phyloP scores from a whole-genome alignment of 2,888 invertebrate species.

The Bombylius major region DNA sequence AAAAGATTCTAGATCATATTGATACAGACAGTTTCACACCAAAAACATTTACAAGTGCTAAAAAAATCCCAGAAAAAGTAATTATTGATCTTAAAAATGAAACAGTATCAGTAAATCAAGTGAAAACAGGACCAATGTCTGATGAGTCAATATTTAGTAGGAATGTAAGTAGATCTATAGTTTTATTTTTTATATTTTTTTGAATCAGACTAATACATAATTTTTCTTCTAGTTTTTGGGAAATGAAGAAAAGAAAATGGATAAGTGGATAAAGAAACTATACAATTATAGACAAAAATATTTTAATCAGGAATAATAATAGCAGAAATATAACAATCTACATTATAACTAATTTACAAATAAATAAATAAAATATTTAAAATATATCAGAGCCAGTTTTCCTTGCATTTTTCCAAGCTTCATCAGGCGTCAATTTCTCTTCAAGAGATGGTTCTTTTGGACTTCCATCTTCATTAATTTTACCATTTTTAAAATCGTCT shows the following conservation, averaged over 20 bases:
- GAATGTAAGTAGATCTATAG: slow-evolving; percentile 40
- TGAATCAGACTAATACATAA: slow-evolving; percentile 1
- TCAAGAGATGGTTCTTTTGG: slow-evolving; percentile 57
- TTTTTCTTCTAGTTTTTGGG: slow-evolving; percentile 46
- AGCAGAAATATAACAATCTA: too few species aligned
- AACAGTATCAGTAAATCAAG: slow-evolving; percentile 53
- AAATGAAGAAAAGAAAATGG: slow-evolving; percentile 52
- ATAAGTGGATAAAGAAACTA: slow-evolving; percentile 63
- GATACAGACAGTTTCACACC: slow-evolving; percentile 57
- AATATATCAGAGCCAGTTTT: slow-evolving; percentile 77
- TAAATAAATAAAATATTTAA: slow-evolving; percentile 21
- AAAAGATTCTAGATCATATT: slow-evolving; percentile 50
- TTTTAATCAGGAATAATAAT: slow-evolving; percentile 35
- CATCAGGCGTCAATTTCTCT: slow-evolving; percentile 57
- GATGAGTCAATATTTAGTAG: slow-evolving; percentile 53
- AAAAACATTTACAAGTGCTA: slow-evolving; percentile 46
- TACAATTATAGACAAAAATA: slow-evolving; percentile 52
- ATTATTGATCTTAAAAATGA: slow-evolving; percentile 60
- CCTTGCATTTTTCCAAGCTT: slow-evolving; percentile 55
- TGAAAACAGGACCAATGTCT: slow-evolving; percentile 34
- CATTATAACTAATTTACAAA: background rate
- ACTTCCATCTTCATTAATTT: slow-evolving; percentile 55
- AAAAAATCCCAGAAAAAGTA: slow-evolving; percentile 46
- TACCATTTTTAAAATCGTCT: slow-evolving; percentile 56
- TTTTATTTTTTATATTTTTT: background rate